A percentile compares a stretch with the other conserved stretches of the same genome.
These are phyloP conservation scores for Heliconius nattereri DNA, from an alignment of 1,140 invertebrate species.

Conservation along the genomic window DNA sequence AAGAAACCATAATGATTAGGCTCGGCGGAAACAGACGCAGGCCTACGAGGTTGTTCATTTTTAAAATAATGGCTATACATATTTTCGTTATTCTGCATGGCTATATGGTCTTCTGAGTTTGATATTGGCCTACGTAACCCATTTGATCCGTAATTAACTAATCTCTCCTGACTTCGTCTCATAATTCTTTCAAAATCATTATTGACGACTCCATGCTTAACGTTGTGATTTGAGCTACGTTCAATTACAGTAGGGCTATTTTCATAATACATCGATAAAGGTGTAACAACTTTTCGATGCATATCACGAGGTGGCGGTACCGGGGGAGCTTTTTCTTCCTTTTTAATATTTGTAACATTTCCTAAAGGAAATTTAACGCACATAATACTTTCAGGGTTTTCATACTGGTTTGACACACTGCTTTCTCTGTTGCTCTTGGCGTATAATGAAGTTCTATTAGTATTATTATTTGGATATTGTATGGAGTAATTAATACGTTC, in stretches of 20 bases:
- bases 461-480: constrained; percentile 70
- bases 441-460: constrained; percentile 60
- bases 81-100: constrained; percentile 75
- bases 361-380: constrained; percentile 79
- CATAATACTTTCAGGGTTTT: constrained; percentile 73
- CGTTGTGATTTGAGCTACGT: constrained; percentile 53
- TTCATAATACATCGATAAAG: constrained; percentile 80
- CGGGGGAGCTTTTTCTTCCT: constrained; percentile 81
- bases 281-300: constrained; percentile 80
- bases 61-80: constrained; percentile 59
- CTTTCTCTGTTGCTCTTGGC: constrained; percentile 66
- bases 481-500: constrained; percentile 80
- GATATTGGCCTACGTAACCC: constrained; percentile 77
- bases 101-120: constrained; percentile 82
- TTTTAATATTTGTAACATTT: constrained; percentile 70
- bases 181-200: constrained; percentile 78
- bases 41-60: constrained; percentile 74
- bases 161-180: constrained; percentile 74
- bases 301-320: constrained; percentile 88
- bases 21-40: constrained; percentile 82
- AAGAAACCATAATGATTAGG: constrained; percentile 74
- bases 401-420: constrained; percentile 63
- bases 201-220: constrained; percentile 68
- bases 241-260: constrained; percentile 62
- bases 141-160: constrained; percentile 56